Evolutionary conservation across 1,140 invertebrate species (phyloP).

Genomic region (Hyles euphorbiae): DNA sequence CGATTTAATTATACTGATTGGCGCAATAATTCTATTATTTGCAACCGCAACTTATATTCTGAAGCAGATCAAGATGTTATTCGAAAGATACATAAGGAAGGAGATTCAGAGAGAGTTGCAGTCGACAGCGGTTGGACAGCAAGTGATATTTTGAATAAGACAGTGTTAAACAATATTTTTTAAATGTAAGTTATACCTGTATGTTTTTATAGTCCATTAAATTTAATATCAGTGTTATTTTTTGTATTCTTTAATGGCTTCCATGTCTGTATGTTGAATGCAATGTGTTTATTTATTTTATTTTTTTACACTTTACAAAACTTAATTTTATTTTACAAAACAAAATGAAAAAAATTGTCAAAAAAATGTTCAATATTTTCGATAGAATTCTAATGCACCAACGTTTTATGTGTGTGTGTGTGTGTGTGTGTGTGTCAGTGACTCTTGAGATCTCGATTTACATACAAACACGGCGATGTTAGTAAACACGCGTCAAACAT

Average conservation of each 20-base stretch:
- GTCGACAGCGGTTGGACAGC: not conserved
- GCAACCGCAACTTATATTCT: slow-evolving; percentile 24
- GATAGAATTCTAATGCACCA: no score
- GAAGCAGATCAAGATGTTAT: slow-evolving; percentile 29
- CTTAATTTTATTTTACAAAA: no score
- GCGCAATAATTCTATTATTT: slow-evolving; percentile 29
- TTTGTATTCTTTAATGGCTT: not conserved
- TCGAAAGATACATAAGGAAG: slow-evolving; percentile 29
- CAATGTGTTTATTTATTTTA: no score
- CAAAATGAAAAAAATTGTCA: no score
- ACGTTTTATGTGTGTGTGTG: not conserved
- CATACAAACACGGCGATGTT: slow-evolving; percentile 5
- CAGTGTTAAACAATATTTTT: no score
- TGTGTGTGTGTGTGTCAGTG: slow-evolving; percentile 3
- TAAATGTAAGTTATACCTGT: not conserved
- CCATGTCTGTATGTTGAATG: no score
- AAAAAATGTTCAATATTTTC: no score
- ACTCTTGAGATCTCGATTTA: not conserved
- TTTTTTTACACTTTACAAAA: no score
- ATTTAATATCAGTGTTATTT: not conserved
- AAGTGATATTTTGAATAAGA: not conserved
- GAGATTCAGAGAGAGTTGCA: slow-evolving; percentile 30
- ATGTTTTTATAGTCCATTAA: not conserved
- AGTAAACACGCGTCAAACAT: slow-evolving; percentile 5
- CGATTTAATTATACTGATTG: slow-evolving; percentile 33